A percentile compares a stretch with the other conserved stretches of the same genome.
phyloP scores from a whole-genome alignment of 2,888 invertebrate species.

The Erynnis tages region DNA sequence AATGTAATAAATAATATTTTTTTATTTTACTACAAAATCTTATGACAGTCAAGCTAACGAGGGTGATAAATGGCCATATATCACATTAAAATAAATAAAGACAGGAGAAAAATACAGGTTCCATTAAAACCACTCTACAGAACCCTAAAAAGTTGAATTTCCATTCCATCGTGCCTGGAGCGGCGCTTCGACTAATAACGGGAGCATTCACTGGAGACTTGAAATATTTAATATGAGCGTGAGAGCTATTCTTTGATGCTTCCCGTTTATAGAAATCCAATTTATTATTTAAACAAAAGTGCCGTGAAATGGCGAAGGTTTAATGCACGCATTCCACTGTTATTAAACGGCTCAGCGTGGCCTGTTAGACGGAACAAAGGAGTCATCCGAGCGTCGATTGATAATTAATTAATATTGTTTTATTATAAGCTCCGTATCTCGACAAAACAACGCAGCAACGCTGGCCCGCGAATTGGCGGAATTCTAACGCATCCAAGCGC shows the following conservation, averaged over 20 bases:
- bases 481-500: conserved; percentile 55
- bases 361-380: conserved; percentile 44
- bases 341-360: conserved; percentile 53
- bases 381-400: conserved; percentile 51
- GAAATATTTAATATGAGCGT: conserved; percentile 37
- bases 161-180: conserved; percentile 10
- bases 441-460: conserved; percentile 46
- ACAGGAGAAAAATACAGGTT: too few relatives aligned
- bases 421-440: conserved; percentile 70
- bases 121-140: too few relatives aligned
- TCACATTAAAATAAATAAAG: too few relatives aligned
- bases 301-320: conserved; percentile 60
- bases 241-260: conserved; percentile 47
- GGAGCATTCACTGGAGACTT: conserved; percentile 33
- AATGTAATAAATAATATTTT: too few relatives aligned
- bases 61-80: too few relatives aligned
- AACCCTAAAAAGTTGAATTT: conserved; percentile 17
- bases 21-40: too few relatives aligned
- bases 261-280: conserved; percentile 58
- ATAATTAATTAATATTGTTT: conserved; percentile 76
- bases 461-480: conserved; percentile 38
- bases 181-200: conserved; percentile 29
- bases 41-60: too few relatives aligned
- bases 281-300: conserved; percentile 71
- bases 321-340: conserved; percentile 68